Evolutionary conservation across 2,888 invertebrate species (phyloP), one percentile per base, ranked within the genome.

Genomic region (Arenicola marina): DNA sequence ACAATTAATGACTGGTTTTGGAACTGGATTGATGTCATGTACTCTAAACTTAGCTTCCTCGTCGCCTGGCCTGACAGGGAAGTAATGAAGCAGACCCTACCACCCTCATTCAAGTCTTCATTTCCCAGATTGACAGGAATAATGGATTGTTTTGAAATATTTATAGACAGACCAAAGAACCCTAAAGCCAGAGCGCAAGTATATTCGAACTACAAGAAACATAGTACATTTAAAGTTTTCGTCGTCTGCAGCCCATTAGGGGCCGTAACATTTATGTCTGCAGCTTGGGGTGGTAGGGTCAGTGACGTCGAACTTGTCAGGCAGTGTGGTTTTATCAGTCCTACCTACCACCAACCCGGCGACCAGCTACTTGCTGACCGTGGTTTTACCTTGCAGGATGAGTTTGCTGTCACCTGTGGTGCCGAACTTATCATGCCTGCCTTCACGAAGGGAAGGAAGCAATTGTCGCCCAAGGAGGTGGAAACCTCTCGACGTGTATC

Each of bases 261-360:
- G 32, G 48, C n/a, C n/a, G n/a, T n/a, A n/a, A n/a, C n/a, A n/a
- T n/a, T n/a, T n/a, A n/a, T n/a, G n/a, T n/a, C n/a, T 2, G 45
- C n/a, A 15, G 64, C 64, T 24, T 68, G 65, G 63, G 65, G 69
- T 31, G 68, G 70, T 18, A 45, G 72, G 24, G 72, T 54, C 1
- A 68, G 67, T 7, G 69, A 72, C 46, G 56, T 65, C 21, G 29
- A 53, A 29, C 11, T 53, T 24, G 53, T 53, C 4, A 28, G 11
- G 4, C 26, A 28, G 53, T 28, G 28, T 29, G 53, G 53, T 21
- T 53, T 53, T 21, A 28, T 53, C 7, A 15, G 26, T 21, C 29
- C 21, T 11, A 21, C 15, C 7, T 11, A 18, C 7, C 48, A 48
- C 21, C 18, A 18, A 21, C 48, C 48, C 7, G 48, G 48, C 7